A percentile compares a stretch with the other conserved stretches of the same genome.
Conservation (phyloP, 2,888 invertebrate species). For the Polydesmus complanatus region DNA sequence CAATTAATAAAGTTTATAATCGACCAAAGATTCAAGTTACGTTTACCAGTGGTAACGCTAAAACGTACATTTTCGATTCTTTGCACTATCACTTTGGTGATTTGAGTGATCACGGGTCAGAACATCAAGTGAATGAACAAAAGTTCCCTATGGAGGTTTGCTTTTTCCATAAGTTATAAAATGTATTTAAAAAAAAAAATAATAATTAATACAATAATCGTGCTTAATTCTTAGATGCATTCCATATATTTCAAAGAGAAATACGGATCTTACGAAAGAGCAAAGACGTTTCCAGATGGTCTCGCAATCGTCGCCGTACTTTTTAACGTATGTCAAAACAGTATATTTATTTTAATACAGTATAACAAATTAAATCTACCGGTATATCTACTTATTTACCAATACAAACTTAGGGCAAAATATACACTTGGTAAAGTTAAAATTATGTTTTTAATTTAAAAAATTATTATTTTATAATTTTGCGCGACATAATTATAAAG, state of each 20-base stretch:
- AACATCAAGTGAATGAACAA: background rate
- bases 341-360: no score
- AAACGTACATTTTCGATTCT: conserved; percentile 1
- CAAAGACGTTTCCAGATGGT: background rate
- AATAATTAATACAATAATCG: no score
- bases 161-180: no score
- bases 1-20: background rate
- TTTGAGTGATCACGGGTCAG: conserved; percentile 1
- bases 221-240: background rate
- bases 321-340: background rate
- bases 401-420: no score
- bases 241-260: background rate
- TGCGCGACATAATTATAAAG: no score
- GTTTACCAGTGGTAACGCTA: background rate
- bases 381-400: no score
- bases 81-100: conserved; percentile 5
- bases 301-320: background rate
- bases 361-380: no score
- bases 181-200: no score
- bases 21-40: background rate
- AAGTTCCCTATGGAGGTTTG: conserved; percentile 9
- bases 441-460: no score
- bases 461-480: no score
- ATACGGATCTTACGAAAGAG: background rate
- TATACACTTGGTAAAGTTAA: no score